A percentile compares a stretch with the other conserved stretches of the same genome.
These are phyloP conservation scores for Micrasema minimum DNA, from an alignment of 1,140 invertebrate species.

Conservation along the genomic window DNA sequence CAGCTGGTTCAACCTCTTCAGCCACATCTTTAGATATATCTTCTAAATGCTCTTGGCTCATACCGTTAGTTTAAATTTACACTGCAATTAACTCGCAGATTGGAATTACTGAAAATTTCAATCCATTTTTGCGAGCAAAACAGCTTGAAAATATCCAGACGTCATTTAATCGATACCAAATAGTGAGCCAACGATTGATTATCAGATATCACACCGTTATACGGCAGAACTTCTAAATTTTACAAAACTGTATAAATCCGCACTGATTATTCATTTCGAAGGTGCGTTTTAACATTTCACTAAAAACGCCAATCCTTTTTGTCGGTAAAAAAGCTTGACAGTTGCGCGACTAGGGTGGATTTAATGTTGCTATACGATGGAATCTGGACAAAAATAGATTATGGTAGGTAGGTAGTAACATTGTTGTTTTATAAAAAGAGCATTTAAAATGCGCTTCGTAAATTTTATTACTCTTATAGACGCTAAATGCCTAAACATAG, in stretches of 20 bases:
- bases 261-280: constrained; percentile 36
- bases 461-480: too few relatives aligned
- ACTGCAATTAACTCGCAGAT: constrained; percentile 36
- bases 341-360: constrained; percentile 42
- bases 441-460: too few relatives aligned
- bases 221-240: not conserved
- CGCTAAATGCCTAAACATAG: too few relatives aligned
- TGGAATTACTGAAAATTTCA: constrained; percentile 9
- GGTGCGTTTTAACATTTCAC: constrained; percentile 30
- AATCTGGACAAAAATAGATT: not conserved
- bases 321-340: constrained; percentile 41
- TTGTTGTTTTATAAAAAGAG: too few relatives aligned
- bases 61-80: constrained; percentile 16
- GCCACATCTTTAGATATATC: constrained; percentile 43
- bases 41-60: constrained; percentile 44
- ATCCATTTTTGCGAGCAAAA: constrained; percentile 41
- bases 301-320: constrained; percentile 38
- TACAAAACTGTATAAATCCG: constrained; percentile 9
- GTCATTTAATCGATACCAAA: constrained; percentile 46
- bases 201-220: constrained; percentile 13
- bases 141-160: constrained; percentile 42
- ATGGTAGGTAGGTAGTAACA: not conserved
- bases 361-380: constrained; percentile 6
- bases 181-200: constrained; percentile 33
- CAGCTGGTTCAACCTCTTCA: constrained; percentile 46